These are phyloP conservation scores for Dendrocincla tyrannina DNA, from an alignment of 2,797 vertebrate genomes.

Conservation along the genomic window DNA sequence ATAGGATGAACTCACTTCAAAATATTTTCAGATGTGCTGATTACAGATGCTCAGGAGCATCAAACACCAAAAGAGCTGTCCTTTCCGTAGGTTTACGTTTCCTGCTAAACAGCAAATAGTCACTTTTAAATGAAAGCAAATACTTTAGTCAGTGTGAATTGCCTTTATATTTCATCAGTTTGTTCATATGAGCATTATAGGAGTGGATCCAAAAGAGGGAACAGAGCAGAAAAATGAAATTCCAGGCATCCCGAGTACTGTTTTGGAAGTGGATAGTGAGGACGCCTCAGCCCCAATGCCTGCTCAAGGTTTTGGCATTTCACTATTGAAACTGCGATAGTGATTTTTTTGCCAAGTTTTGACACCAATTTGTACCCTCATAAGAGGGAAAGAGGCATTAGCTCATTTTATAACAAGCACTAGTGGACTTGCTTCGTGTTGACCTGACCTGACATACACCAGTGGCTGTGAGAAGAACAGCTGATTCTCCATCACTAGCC, in stretches of 20 bases:
- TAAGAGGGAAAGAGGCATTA: background rate
- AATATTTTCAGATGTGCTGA: background rate
- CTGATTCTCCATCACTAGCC: background rate
- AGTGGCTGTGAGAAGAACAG: background rate
- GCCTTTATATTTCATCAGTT: background rate
- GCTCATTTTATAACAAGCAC: background rate
- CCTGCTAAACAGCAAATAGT: background rate
- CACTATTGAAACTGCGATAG: background rate
- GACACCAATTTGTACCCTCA: background rate
- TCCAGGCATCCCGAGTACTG: background rate
- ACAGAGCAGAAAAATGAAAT: background rate
- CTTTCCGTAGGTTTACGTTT: background rate
- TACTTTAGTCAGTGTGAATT: background rate
- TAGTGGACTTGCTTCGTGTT: background rate
- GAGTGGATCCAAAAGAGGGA: background rate
- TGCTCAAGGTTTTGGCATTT: background rate
- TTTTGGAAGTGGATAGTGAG: background rate
- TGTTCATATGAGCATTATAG: background rate
- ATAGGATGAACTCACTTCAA: background rate
- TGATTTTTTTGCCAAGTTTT: background rate
- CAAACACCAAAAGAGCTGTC: background rate
- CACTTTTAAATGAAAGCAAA: background rate
- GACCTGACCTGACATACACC: background rate
- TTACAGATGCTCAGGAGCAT: background rate
- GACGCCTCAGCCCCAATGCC: background rate